Conservation (phyloP, 2,113 vertebrate genomes). For the Hucho hucho region DNA sequence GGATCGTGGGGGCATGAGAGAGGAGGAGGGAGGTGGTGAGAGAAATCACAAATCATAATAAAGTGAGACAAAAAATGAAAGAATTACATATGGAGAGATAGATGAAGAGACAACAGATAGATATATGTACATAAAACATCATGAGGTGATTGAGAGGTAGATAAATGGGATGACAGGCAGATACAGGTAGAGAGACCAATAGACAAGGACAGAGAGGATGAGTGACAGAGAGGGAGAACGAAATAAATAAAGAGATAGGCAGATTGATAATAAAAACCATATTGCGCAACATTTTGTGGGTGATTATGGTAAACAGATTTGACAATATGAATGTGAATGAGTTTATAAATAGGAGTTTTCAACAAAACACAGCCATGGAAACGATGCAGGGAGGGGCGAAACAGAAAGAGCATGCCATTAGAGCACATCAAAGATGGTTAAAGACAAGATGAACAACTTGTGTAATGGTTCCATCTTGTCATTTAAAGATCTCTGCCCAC, state of each 20-base stretch:
- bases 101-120: not conserved
- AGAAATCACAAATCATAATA: constrained; percentile 24
- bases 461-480: constrained; percentile 34
- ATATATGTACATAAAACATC: constrained; percentile 27
- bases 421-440: constrained; percentile 54
- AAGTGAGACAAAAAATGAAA: not conserved
- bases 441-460: constrained; percentile 54
- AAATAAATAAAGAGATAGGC: constrained; percentile 29
- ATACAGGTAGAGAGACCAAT: constrained; percentile 17
- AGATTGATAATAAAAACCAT: constrained; percentile 28
- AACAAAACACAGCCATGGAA: constrained; percentile 38
- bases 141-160: constrained; percentile 19
- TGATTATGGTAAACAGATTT: not conserved
- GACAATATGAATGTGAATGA: not conserved
- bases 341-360: constrained; percentile 14
- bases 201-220: constrained; percentile 15
- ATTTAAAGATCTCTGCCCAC: constrained; percentile 51
- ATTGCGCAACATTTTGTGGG: constrained; percentile 18
- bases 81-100: not conserved
- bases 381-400: constrained; percentile 36
- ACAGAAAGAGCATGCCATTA: constrained; percentile 42
- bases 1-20: constrained; percentile 48
- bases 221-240: constrained; percentile 11
- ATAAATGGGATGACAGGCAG: constrained; percentile 19
- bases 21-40: constrained; percentile 41